A percentile compares a stretch with the other conserved stretches of the same genome.
Conservation (phyloP, 1,140 invertebrate genomes). For the Acyrthosiphon pisum region DNA sequence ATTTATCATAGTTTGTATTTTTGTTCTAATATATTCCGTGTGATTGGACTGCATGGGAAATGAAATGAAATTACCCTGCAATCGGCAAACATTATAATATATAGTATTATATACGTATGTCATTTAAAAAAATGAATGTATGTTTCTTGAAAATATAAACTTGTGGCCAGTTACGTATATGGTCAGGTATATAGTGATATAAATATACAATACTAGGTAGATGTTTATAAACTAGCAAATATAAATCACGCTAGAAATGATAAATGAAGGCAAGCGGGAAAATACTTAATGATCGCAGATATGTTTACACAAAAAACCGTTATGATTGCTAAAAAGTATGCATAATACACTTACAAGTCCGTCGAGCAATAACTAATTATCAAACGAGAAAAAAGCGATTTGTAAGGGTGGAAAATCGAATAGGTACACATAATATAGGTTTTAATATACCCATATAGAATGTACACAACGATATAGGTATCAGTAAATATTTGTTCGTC, state of each 20-base stretch:
- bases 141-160: neutral
- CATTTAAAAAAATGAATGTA: no score
- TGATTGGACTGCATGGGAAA: neutral
- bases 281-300: neutral
- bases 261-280: neutral
- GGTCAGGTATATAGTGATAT: neutral
- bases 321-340: neutral
- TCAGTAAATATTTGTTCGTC: constrained; percentile 4
- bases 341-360: neutral
- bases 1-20: neutral
- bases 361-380: neutral
- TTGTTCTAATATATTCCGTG: neutral
- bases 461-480: neutral
- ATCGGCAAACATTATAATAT: neutral
- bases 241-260: neutral
- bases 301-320: neutral
- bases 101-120: no score
- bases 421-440: neutral
- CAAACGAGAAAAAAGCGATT: neutral
- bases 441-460: neutral
- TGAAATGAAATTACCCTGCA: neutral
- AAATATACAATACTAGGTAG: neutral
- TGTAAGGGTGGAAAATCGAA: neutral
- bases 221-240: neutral
- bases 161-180: neutral